phyloP scores from a whole-genome alignment of 1,140 invertebrate species.

The Scaptomyza hsui region DNA sequence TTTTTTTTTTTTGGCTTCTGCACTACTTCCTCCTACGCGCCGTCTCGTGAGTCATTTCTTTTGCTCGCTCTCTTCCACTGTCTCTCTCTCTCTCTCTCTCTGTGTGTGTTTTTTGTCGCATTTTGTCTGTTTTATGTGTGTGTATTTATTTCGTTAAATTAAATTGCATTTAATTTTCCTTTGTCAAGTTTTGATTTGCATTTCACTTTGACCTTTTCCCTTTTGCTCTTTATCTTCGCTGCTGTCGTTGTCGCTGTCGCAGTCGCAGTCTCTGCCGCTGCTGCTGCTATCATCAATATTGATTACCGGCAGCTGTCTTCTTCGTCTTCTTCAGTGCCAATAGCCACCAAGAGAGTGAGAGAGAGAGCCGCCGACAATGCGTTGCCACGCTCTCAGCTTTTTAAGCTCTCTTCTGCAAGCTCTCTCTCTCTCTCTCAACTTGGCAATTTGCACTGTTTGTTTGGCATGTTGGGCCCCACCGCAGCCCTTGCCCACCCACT shows the following conservation, averaged over 20 bases:
- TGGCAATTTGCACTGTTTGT: constrained; percentile 65
- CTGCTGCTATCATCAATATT: constrained; percentile 79
- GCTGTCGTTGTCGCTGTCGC: constrained; percentile 30
- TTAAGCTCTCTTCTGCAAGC: constrained; percentile 11
- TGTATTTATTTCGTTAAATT: constrained; percentile 49
- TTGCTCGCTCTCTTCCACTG: neutral
- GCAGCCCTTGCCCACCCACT: constrained; percentile 60
- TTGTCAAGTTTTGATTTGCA: constrained; percentile 47
- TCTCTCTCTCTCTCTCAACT: constrained; percentile 22
- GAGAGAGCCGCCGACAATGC: constrained; percentile 17
- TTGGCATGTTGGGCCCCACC: constrained; percentile 27
- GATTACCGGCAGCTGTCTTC: constrained; percentile 80
- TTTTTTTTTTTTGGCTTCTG: neutral
- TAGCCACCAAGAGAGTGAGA: constrained; percentile 4
- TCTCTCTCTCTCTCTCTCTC: neutral
- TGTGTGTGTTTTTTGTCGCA: neutral
- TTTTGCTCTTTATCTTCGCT: constrained; percentile 55
- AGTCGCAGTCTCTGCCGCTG: constrained; percentile 1
- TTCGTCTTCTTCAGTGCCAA: constrained; percentile 45
- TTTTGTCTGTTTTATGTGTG: constrained; percentile 1
- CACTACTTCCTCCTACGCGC: constrained; percentile 10
- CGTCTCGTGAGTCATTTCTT: constrained; percentile 23
- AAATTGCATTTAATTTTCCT: constrained; percentile 53
- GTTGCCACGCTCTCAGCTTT: constrained; percentile 11
- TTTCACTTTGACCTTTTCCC: constrained; percentile 54